Evolutionary conservation across 2,113 vertebrate genomes (phyloP), one percentile per base, ranked within the genome.

Genomic region (Clarias macrocephalus): DNA sequence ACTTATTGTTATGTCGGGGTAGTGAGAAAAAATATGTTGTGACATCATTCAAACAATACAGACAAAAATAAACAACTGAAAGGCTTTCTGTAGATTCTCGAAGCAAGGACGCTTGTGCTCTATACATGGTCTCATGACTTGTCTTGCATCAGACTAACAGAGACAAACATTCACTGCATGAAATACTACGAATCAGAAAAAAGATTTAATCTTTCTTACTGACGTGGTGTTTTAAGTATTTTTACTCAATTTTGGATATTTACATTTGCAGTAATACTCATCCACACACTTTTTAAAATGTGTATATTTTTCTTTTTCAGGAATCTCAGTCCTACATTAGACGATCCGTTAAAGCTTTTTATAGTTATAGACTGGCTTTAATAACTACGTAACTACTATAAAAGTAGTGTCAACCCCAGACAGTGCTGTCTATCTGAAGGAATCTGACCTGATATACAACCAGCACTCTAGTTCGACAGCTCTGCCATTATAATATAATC

Each of bases 401-500:
- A 60, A 59, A 10, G 2, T 80, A 4, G 18, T 33, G 28, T 13
- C 19, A 60, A 37, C 19, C 21, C 30, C 56, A 19, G 11, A 9
- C 5, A 52, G 9, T 48, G 19, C 18, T 23, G 42, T 16, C 12
- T 28, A 16, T 7, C 23, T n/a, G 19, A 52, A 54, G 30, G 10
- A 28, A 57, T 56, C 6, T 56, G 16, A 2, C 6, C 0, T 52
- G 42, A 75, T 25, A 73, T 13, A 56, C 23, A 28, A 7, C 42
- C 72, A 75, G 37, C 15, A 23, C 33, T 33, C 70, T 73, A 9
- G 72, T 48, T 54, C 18, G 1, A 79, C 6, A 28, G 1, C 25
- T 56, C n/a, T 76, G 48, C 3, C 28, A 10, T 57, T 80, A 80
- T 79, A 79, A 79, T 80, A 80, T 79, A 79, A 79, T 57, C 25